Base-by-base conservation (phyloP, 2,888 invertebrate genomes). In the Maniola hyperantus region DNA sequence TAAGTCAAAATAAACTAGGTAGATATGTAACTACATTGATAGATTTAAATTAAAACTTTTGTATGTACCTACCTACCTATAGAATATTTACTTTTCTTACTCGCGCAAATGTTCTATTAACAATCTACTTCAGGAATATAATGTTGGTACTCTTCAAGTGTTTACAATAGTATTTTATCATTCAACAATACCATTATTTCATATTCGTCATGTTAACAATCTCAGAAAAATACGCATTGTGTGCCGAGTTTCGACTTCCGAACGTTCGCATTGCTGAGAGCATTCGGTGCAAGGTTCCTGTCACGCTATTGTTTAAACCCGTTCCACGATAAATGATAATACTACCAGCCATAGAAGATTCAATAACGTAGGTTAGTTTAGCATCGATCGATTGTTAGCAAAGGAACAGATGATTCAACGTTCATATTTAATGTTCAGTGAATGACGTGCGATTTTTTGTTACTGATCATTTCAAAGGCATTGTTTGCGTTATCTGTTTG, bases 201-300 rank as follows among this genome's bases (percentile, higher is more conserved):
- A 66, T 58, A 64, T 54, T 60, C 50, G 64, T 63, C 61, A 70
- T 67, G 71, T 70, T 67, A 71, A 68, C 70, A 66, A 63, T 71
- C 60, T 51, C 71, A 62, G 71, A 81, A 81, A 80, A 85, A 85
- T 84, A 82, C 76, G 77, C 78, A 85, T 85, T 85, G 83, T 82
- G 76, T 79, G 69, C 73, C 68, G 72, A 72, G 74, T 70, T 76
- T 76, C 76, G 74, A 83, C 84, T 87, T 85, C 85, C 84, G 83
- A 83, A 69, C 72, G 69, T 62, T 67, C 36, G 65, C 67, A 67
- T 69, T 61, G 69, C 70, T 63, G 70, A 68, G 66, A 72, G 76
- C 71, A 75, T 70, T 67, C 71, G 46, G 71, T 70, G 72, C 75
- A 75, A 74, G 71, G 77, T 73, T 74, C 69, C 73, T 75, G 72